phyloP scores from a whole-genome alignment of 2,113 vertebrate species.

The Malurus cyaneus region DNA sequence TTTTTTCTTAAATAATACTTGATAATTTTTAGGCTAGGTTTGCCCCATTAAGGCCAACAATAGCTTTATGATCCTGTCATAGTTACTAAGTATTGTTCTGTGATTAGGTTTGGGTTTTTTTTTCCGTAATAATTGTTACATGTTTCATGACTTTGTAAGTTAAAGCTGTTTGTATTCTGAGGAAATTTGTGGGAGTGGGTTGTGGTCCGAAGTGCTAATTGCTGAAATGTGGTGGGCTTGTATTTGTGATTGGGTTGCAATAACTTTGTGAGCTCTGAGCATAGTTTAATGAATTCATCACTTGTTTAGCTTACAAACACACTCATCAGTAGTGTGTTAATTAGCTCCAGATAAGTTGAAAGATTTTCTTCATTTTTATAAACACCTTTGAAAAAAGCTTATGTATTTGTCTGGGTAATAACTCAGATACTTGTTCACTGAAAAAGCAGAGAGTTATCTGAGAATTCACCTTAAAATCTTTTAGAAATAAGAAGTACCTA shows the following conservation, averaged over 20 bases:
- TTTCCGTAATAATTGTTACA: neutral
- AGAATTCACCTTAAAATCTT: neutral
- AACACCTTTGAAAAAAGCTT: neutral
- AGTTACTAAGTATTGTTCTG: neutral
- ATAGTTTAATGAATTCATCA: neutral
- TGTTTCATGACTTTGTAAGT: neutral
- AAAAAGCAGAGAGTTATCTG: neutral
- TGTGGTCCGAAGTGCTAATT: neutral
- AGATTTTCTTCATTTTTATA: neutral
- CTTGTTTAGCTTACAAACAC: neutral
- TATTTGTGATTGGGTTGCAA: neutral
- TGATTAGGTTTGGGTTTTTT: neutral
- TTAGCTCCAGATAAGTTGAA: neutral
- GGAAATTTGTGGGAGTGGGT: fast-evolving
- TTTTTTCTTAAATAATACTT: neutral
- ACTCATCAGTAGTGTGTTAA: neutral
- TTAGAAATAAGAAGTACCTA: neutral
- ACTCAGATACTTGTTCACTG: neutral
- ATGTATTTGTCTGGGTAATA: neutral
- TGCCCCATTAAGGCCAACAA: neutral
- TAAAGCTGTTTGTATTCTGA: neutral
- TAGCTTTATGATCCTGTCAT: neutral
- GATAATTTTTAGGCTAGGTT: neutral
- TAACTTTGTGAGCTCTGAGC: neutral
- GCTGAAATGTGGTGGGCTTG: neutral